Percentiles rank a stretch among this genome's conserved stretches.
These are phyloP conservation scores for Dicrostonyx torquatus DNA, from an alignment of 2,797 vertebrate species.

Conservation along the genomic window DNA sequence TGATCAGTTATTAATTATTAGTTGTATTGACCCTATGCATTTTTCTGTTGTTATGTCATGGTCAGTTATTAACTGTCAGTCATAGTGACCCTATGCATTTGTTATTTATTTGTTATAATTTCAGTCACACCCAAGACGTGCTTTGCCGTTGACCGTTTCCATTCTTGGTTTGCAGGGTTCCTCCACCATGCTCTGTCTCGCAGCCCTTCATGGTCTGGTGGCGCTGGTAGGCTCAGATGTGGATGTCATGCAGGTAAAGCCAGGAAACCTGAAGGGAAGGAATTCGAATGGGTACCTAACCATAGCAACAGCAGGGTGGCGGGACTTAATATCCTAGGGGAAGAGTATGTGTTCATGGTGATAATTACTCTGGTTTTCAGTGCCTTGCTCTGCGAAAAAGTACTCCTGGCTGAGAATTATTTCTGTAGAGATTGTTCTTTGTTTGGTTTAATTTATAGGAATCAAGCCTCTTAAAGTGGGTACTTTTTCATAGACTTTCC, in stretches of 20 bases:
- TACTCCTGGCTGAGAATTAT: background rate
- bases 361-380: background rate
- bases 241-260: conserved; percentile 91
- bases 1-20: no score
- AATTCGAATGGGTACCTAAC: background rate
- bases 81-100: background rate
- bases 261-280: background rate
- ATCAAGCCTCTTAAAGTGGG: background rate
- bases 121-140: background rate
- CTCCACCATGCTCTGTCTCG: conserved; percentile 97
- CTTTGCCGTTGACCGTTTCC: conserved; percentile 13
- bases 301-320: background rate
- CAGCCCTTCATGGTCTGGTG: conserved; percentile 93
- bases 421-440: background rate
- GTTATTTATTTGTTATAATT: no score
- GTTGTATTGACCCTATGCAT: no score
- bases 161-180: conserved; percentile 89
- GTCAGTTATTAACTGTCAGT: background rate
- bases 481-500: background rate
- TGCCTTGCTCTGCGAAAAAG: background rate
- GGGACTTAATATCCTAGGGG: background rate
- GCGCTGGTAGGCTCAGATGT: conserved; percentile 95
- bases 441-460: conserved; percentile 12
- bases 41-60: background rate
- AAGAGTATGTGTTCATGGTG: background rate